Evolutionary conservation across 2,888 invertebrate genomes (phyloP).

Genomic region (Ennomos fuscantarius): DNA sequence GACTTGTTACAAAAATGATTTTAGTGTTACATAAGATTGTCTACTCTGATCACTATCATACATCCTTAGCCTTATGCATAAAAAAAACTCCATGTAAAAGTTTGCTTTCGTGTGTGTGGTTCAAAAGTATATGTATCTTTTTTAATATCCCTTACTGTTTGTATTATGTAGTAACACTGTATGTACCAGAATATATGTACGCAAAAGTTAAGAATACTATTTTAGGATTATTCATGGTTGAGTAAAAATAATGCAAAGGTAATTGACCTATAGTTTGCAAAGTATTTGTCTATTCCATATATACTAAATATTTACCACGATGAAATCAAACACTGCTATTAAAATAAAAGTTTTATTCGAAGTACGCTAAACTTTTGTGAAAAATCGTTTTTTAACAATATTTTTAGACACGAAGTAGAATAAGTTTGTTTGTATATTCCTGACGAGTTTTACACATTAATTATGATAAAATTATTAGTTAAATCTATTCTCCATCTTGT

Average conservation of each 20-base stretch:
- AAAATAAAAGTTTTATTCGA: no score
- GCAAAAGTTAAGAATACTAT: no score
- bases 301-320: no score
- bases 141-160: conserved; percentile 1
- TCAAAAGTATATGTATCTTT: neutral
- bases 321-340: no score
- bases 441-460: conserved; percentile 37
- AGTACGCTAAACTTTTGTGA: neutral
- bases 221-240: no score
- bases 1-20: no score
- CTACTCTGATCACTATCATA: no score
- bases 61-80: no score
- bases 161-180: neutral
- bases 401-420: conserved; percentile 40
- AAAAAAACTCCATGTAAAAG: neutral
- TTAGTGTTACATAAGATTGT: neutral
- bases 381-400: conserved; percentile 14
- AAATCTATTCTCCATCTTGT: conserved; percentile 47
- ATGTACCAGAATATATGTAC: no score
- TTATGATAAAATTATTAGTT: conserved; percentile 59
- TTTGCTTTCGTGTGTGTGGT: neutral
- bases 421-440: conserved; percentile 57
- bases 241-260: no score
- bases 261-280: no score
- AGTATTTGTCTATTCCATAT: no score